Evolutionary conservation across 2,113 vertebrate species (phyloP).

Genomic region (Potamarius usumacintae): DNA sequence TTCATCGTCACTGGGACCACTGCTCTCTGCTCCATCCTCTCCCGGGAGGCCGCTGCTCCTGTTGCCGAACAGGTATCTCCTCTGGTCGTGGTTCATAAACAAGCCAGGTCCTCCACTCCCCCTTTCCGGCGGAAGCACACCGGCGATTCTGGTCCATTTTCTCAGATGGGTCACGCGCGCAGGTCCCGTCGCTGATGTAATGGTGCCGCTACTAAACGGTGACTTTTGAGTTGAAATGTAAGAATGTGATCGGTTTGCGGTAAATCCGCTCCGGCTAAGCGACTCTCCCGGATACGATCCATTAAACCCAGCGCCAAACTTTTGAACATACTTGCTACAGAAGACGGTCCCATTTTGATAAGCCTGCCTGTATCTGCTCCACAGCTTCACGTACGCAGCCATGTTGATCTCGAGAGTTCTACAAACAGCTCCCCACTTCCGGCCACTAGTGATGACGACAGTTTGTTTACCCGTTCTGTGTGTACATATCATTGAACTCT

Average conservation of each 20-base stretch:
- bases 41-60: constrained; percentile 68
- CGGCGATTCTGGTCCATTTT: constrained; percentile 57
- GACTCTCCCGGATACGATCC: background rate
- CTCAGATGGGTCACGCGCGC: constrained; percentile 32
- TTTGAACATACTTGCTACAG: background rate
- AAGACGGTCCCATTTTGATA: constrained; percentile 39
- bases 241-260: constrained; percentile 41
- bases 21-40: constrained; percentile 70
- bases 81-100: constrained; percentile 18
- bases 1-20: constrained; percentile 71
- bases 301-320: background rate
- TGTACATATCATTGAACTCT: background rate
- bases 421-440: constrained; percentile 45
- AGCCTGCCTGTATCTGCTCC: constrained; percentile 52
- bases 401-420: constrained; percentile 70
- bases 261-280: background rate
- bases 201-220: constrained; percentile 20
- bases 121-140: constrained; percentile 13
- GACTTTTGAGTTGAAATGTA: background rate
- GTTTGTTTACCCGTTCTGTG: no score
- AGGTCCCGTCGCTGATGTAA: constrained; percentile 39
- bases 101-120: background rate
- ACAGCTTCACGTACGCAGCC: constrained; percentile 66
- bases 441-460: constrained; percentile 63
- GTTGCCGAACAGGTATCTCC: constrained; percentile 62